Evolutionary conservation across 2,113 vertebrate genomes (phyloP), one percentile per base, ranked within the genome.

Genomic region (Psittacus erithacus): DNA sequence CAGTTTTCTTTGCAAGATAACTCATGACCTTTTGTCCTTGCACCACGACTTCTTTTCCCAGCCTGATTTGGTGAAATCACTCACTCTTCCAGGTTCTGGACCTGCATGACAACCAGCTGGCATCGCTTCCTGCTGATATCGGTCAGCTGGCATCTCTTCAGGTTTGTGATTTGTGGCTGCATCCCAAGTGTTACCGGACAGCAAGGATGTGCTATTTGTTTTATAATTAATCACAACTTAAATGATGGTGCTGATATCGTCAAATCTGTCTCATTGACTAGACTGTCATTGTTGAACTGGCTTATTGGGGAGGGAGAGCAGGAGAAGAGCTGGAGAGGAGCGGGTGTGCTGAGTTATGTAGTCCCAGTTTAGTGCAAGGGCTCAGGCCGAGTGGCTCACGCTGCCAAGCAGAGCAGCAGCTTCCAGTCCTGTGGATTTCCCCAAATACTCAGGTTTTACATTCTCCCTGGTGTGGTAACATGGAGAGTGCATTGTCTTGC

Each of bases 91-190:
- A 99, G 99, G 99, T 99, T 91, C 97, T 99, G 79, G 99, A 99
- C 94, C 98, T 99, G 59, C 99, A 99, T 18, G 97, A 99, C 62
- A 99, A 99, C 92, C 98, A 99, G 89, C 97, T 99, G 81, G 90
- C 95, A 5, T 97, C 97, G 0, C 98, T 99, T 70, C 99, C 99
- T 20, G 98, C 98, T 22, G 98, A 99, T 35, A 97, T 99, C 3
- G 99, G 99, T 17, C 98, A 98, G 84, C 97, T 99, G 89, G 78
- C 93, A 1, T 97, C 97, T 46, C 98, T 99, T 8, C 98, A 98
- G 98, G 99, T 99, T 97, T 86, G 33, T 25, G 20, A 60, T 41
- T 6, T 60, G 62, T 16, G 44, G 43, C 64, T 76, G 22, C 46
- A 33, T 73, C 43, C 65, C 62, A 25, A 33, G 18, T 31, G 60